phyloP scores from a whole-genome alignment of 2,113 vertebrate genomes.

The Apteryx owenii region DNA sequence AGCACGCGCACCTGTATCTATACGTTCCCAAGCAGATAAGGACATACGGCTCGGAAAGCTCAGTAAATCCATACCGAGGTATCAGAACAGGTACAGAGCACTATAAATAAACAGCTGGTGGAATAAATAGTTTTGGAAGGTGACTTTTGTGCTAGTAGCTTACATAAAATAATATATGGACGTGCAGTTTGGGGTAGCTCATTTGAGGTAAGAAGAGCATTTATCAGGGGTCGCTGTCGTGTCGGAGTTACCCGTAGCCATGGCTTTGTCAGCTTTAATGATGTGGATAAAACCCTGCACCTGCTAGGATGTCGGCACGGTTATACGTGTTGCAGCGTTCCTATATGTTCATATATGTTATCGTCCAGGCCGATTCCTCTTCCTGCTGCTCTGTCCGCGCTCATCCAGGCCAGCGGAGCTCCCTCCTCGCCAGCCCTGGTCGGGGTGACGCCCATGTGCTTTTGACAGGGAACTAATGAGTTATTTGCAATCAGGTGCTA shows the following conservation, averaged over 20 bases:
- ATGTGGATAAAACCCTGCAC: background rate
- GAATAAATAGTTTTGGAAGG: background rate
- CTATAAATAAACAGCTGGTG: background rate
- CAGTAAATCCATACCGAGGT: rapidly evolving
- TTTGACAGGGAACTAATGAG: background rate
- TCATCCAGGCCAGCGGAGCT: too few relatives aligned
- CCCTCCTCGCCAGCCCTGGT: too few relatives aligned
- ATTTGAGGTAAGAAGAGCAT: background rate
- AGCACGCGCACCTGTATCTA: rapidly evolving
- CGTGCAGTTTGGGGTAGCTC: background rate
- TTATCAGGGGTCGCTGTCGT: background rate
- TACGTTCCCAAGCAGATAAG: background rate
- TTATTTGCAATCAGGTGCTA: background rate
- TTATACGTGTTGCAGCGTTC: too few relatives aligned
- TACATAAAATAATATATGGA: background rate
- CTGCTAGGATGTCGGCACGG: too few relatives aligned
- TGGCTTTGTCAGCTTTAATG: background rate
- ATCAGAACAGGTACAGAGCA: background rate
- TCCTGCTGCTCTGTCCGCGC: too few relatives aligned
- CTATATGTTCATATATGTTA: too few relatives aligned
- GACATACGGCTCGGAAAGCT: background rate
- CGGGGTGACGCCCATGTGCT: too few relatives aligned
- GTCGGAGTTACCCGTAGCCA: background rate
- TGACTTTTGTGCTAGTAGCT: background rate
- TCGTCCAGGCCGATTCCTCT: too few relatives aligned